Evolutionary conservation across 2,888 invertebrate species (phyloP).

Genomic region (Cerastis rubricosa): DNA sequence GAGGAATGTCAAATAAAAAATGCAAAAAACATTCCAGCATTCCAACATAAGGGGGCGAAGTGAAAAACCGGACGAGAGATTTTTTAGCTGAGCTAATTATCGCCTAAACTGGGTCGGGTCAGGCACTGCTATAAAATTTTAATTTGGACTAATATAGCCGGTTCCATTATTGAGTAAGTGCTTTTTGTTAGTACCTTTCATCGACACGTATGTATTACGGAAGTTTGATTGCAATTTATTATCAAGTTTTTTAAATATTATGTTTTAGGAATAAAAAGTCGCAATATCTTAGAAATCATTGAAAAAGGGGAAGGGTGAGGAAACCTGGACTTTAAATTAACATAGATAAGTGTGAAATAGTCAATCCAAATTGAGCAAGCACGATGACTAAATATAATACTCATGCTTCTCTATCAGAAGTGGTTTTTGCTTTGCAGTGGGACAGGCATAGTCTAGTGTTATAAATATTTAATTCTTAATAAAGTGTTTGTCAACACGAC

Average conservation of each 20-base stretch:
- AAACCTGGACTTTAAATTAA: not conserved
- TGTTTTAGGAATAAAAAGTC: not conserved
- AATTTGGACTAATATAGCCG: conserved; percentile 44
- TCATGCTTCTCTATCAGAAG: not conserved
- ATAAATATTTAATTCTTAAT: not conserved
- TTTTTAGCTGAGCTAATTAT: conserved; percentile 59
- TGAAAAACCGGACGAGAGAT: conserved; percentile 29
- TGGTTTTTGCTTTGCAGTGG: too few relatives aligned
- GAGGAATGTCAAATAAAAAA: conserved; percentile 40
- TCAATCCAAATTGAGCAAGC: not conserved
- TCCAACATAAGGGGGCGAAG: conserved; percentile 1
- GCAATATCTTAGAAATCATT: not conserved
- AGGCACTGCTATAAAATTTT: conserved; percentile 47
- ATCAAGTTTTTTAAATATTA: not conserved
- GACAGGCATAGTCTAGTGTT: not conserved
- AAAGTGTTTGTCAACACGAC: not conserved
- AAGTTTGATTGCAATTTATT: conserved; percentile 19
- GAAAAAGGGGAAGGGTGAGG: not conserved
- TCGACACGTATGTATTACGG: conserved; percentile 15
- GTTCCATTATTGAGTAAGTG: conserved; percentile 38
- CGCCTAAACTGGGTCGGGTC: conserved; percentile 57
- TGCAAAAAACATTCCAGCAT: conserved; percentile 2
- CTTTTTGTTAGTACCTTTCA: conserved; percentile 34
- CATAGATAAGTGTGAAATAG: not conserved
- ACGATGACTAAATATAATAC: not conserved